Base-by-base conservation (phyloP, 2,888 invertebrate species). In the Punctoribates punctum region DNA sequence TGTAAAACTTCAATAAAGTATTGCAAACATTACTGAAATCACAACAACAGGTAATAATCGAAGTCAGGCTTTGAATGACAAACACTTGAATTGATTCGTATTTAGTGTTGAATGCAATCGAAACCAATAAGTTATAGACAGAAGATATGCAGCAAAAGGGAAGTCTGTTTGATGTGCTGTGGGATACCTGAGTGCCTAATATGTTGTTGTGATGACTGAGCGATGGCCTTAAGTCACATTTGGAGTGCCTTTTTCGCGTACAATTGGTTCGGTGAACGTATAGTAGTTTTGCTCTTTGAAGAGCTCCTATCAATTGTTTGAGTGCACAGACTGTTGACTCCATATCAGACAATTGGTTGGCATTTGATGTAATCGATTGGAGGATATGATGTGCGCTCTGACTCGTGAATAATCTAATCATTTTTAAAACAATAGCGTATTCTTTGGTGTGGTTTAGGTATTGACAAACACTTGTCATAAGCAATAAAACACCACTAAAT, bases 21-120 rank as follows among this genome's bases (percentile, higher is more conserved):
- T 74, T 62, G 34, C 15, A 74, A 65, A 46, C 34, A 38, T n/a
- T 15, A 17, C 34, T 27, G 20, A 74, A 74, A 23, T 38, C 27
- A 48, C 74, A 74, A 48, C 74, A 74, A 74, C 74, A 74, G 29
- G 62, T 38, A 8, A 74, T 74, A 15, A 74, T 13, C 8, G 60
- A 60, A 8, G n/a, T 60, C 13, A 74, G 25, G 1, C 38, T 60
- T 13, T 42, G 46, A 62, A 42, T 34, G 8, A 62, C 62, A 20
- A 74, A 60, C 1, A 20, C 15, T 38, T 74, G 25, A 27, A 38
- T 65, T 51, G 54, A 57, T 23, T 51, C 13, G 9, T 17, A 27
- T 20, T 73, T 73, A 13, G 51, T 20, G 9, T 27, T 27, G 4
- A 73, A n/a, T 20, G 60, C 34, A 17, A 73, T 76, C 51, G 51